Evolutionary conservation across 2,888 invertebrate genomes (phyloP), one percentile per base, ranked within the genome.

Genomic region (Octonoba sinensis): DNA sequence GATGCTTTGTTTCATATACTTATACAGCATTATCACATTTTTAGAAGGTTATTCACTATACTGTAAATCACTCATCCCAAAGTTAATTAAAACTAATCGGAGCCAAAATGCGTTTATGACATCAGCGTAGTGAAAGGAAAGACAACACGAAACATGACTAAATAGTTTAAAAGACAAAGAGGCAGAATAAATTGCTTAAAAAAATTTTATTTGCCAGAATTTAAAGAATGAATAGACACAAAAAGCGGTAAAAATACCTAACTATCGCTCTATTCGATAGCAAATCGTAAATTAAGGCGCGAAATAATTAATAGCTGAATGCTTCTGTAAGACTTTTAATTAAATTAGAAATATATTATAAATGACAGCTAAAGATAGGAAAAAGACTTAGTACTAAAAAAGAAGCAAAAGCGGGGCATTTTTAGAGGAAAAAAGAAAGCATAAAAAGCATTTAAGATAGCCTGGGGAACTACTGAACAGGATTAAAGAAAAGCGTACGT

Each of bases 321-420:
- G 59, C 67, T 60, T 46, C 67, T 51, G 24, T 18, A 27, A 27
- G 60, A 71, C 60, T 47, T 67, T 75, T 67, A 75, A 75, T 75
- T 75, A 67, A 75, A 75, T 75, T 75, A 59, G 27, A 49, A 75
- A 75, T 75, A 75, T 67, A 75, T 75, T 56, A 75, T 75, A 75
- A 75, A 75, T 75, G 75, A 67, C 75, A 75, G 67, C 67, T 67
- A 66, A 67, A 75, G 66, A 67, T 66, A 66, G 12, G 57, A 60
- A 60, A 75, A 62, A 59, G 73, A 36, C 36, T 36, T 36, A 36
- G 36, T 36, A 36, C 36, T 54, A 1, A 54, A 54, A 54, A 49
- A 66, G 24, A 51, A 51, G 20, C 22, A 24, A 16, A 66, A 27
- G 13, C 60, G 18, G 11, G 18, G 22, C 11, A 47, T 57, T 22